These are phyloP conservation scores for Kryptolebias ocellatus DNA, from an alignment of 2,797 vertebrate genomes.

Conservation along the genomic window DNA sequence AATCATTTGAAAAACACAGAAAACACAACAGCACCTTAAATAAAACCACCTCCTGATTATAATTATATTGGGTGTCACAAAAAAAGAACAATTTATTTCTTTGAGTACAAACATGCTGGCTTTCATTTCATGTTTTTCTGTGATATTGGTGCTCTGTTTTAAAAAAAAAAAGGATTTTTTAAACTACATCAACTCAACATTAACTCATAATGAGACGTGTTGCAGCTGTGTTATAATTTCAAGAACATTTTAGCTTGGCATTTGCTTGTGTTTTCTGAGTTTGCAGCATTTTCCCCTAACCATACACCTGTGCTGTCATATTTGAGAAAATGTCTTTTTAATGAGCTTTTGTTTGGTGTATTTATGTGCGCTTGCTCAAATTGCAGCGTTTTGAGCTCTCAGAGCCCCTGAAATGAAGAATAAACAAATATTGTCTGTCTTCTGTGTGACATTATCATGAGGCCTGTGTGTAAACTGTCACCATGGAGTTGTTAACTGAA, in stretches of 20 bases:
- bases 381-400: background rate
- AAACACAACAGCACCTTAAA: no score
- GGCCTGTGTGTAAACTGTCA: background rate
- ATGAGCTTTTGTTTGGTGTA: background rate
- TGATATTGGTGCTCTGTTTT: no score
- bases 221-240: background rate
- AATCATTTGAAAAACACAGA: no score
- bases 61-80: no score
- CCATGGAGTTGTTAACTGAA: conserved; percentile 9
- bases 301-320: background rate
- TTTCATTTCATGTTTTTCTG: no score
- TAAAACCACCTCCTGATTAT: no score
- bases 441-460: background rate
- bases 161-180: no score
- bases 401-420: background rate
- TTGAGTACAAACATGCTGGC: no score
- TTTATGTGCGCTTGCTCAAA: conserved; percentile 3
- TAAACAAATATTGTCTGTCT: background rate
- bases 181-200: no score
- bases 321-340: background rate
- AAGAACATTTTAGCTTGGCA: background rate
- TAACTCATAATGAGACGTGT: background rate
- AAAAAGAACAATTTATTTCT: no score
- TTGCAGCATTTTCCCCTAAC: background rate
- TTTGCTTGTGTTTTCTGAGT: background rate